Evolutionary conservation across 2,113 vertebrate genomes (phyloP).

Genomic region (Turdus rufiventris): DNA sequence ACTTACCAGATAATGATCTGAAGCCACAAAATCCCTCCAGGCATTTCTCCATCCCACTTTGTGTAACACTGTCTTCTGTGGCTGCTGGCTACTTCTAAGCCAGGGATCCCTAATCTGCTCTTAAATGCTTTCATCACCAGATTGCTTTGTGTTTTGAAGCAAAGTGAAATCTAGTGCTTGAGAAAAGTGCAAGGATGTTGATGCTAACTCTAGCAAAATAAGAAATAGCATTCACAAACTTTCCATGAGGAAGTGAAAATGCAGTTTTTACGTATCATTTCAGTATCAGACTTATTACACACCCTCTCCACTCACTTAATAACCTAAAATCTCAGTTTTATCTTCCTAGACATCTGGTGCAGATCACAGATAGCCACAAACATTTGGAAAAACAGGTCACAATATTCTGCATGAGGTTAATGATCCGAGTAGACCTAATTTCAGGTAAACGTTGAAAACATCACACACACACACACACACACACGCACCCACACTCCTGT

Average conservation of each 20-base stretch:
- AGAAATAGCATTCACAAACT: background rate
- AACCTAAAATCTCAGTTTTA: background rate
- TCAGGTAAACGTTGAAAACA: background rate
- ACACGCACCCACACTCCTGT: too few relatives aligned
- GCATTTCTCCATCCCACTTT: background rate
- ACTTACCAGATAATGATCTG: constrained; percentile 13
- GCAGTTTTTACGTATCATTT: background rate
- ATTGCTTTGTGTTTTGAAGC: background rate
- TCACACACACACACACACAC: background rate
- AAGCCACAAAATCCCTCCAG: constrained; percentile 13
- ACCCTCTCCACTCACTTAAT: background rate
- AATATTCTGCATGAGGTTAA: background rate
- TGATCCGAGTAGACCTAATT: background rate
- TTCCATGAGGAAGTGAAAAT: background rate
- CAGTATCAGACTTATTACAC: background rate
- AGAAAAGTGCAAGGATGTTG: background rate
- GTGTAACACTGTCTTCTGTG: background rate
- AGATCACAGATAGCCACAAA: background rate
- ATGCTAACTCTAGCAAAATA: background rate
- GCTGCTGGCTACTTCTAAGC: background rate
- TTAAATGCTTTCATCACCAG: background rate
- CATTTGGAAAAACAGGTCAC: background rate
- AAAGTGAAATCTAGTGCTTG: background rate
- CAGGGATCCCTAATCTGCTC: background rate
- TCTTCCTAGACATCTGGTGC: background rate